Conservation (phyloP, 2,888 invertebrate genomes). For the Idaea straminata region DNA sequence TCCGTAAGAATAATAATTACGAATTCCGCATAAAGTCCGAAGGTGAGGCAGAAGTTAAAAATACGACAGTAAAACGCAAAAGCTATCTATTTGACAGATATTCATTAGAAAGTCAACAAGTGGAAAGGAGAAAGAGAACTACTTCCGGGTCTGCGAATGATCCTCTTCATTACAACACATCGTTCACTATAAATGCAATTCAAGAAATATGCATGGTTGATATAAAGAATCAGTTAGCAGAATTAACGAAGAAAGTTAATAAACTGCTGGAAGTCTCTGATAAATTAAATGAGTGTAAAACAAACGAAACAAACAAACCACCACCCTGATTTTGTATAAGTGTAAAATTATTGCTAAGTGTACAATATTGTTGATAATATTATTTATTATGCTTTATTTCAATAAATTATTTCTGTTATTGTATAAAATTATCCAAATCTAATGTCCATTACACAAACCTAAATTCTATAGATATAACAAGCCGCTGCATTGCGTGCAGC, state of each 20-base stretch:
- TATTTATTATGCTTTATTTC: background rate
- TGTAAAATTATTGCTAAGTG: slow-evolving; percentile 28
- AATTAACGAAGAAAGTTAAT: slow-evolving; percentile 64
- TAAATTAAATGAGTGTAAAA: slow-evolving; percentile 58
- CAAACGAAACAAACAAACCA: background rate
- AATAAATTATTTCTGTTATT: background rate
- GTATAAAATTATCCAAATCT: slow-evolving; percentile 3
- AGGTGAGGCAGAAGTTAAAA: slow-evolving; percentile 52
- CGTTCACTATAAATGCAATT: slow-evolving; percentile 65
- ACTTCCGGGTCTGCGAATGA: slow-evolving; percentile 51
- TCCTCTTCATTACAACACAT: slow-evolving; percentile 39
- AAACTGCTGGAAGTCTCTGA: slow-evolving; percentile 62
- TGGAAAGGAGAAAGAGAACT: slow-evolving; percentile 62
- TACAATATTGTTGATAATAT: slow-evolving; percentile 30
- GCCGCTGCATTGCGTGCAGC: too few species aligned
- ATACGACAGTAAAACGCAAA: slow-evolving; percentile 65
- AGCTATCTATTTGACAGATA: slow-evolving; percentile 70
- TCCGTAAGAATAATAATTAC: slow-evolving; percentile 72
- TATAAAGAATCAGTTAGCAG: slow-evolving; percentile 64
- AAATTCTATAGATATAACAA: too few species aligned
- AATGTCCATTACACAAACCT: background rate
- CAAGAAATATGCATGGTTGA: slow-evolving; percentile 76
- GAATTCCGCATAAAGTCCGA: slow-evolving; percentile 59
- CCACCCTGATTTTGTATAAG: background rate
- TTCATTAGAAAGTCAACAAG: slow-evolving; percentile 65